Evolutionary conservation across 2,113 vertebrate species (phyloP).

Genomic region (Todiramphus saurophagus): DNA sequence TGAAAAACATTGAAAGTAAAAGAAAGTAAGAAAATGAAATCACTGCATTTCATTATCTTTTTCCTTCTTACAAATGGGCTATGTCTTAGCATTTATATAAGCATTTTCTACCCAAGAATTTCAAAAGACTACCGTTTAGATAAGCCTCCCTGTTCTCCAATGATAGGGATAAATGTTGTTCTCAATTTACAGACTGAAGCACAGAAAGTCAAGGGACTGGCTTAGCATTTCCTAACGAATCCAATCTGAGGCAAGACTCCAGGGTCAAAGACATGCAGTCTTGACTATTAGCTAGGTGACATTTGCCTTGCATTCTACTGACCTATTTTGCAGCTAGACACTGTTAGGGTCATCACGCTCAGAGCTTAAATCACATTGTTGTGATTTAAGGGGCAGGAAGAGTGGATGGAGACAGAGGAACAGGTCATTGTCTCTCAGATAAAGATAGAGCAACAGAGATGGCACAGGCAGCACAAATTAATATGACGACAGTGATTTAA

Average conservation of each 20-base stretch:
- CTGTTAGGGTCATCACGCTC: neutral
- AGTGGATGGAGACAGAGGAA: neutral
- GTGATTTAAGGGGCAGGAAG: neutral
- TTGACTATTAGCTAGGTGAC: neutral
- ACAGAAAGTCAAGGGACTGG: neutral
- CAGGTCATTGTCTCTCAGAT: neutral
- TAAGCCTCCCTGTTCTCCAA: neutral
- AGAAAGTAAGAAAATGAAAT: neutral
- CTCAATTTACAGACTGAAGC: neutral
- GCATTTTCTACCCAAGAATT: neutral
- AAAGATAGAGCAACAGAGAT: neutral
- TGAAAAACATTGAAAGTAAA: neutral
- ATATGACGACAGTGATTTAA: neutral
- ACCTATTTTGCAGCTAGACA: neutral
- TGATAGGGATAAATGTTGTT: neutral
- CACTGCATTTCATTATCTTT: neutral
- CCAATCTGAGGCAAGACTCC: neutral
- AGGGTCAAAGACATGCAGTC: neutral
- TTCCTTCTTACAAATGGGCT: neutral
- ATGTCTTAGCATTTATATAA: neutral
- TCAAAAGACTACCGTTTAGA: neutral
- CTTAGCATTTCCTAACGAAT: neutral
- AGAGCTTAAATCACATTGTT: neutral
- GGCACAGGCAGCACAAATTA: neutral
- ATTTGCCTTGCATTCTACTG: neutral